These are phyloP conservation scores for Chironomus riparius DNA, from an alignment of 2,888 invertebrate genomes.

Conservation along the genomic window DNA sequence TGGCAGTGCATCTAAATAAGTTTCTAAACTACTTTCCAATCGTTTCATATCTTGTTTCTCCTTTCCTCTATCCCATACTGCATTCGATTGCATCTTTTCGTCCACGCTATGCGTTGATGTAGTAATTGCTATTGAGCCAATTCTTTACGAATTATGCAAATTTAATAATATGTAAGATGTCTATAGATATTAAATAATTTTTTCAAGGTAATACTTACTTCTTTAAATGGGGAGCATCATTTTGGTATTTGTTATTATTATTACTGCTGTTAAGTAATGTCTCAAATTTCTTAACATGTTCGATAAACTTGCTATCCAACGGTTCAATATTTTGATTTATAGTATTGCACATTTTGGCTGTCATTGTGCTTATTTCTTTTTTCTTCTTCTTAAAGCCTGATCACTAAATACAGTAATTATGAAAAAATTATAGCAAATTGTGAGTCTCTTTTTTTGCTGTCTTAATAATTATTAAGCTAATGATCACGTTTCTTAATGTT, in stretches of 20 bases:
- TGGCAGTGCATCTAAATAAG: neutral
- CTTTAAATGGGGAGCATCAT: too few relatives aligned
- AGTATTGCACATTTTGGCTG: conserved; percentile 21
- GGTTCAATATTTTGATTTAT: conserved; percentile 22
- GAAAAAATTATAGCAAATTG: neutral
- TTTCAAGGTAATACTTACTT: neutral
- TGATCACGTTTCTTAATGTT: neutral
- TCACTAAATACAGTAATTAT: neutral
- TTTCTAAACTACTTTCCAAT: conserved; percentile 10
- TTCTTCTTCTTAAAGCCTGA: neutral
- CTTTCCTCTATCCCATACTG: conserved; percentile 1
- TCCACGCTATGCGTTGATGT: neutral
- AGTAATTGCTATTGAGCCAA: too few relatives aligned
- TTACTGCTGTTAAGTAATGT: conserved; percentile 1
- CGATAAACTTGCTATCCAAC: neutral
- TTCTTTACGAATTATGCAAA: too few relatives aligned
- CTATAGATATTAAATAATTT: neutral
- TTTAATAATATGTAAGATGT: too few relatives aligned
- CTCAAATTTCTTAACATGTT: conserved; percentile 7
- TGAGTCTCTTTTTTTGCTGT: neutral
- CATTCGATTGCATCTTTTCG: neutral
- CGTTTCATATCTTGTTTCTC: neutral
- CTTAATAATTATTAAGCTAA: neutral
- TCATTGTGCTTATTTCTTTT: neutral
- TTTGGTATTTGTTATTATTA: neutral